Evolutionary conservation across 2,113 vertebrate species (phyloP), one percentile per base, ranked within the genome.

Genomic region (Spilogale gracilis): DNA sequence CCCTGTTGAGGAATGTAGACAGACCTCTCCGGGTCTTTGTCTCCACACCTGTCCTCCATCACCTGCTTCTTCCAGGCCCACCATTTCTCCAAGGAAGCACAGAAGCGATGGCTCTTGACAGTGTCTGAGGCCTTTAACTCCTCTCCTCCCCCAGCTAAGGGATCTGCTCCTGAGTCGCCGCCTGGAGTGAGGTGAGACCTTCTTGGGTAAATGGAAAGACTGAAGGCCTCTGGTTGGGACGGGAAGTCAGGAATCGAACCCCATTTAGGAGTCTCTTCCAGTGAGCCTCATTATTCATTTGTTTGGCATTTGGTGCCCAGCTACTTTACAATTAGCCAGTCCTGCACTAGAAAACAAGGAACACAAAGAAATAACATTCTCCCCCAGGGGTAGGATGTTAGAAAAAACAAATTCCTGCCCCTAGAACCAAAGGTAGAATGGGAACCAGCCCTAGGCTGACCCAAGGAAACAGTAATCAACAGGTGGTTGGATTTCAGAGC

Each of bases 331-430:
- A 58, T 67, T 25, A 63, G 50, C 1, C 52, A 52, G 23, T 0
- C 58, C 58, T 81, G 18, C 32, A 7, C 20, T 92, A 67, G 85
- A 84, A 93, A 91, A 38, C 60, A 23, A 92, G 45, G 58, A 81
- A 81, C 50, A 79, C 43, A 56, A 79, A 96, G 65, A 86, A 95
- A 78, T 93, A 67, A 67, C 50, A 78, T 67, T 89, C 38, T 93
- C 8, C 67, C 23, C 60, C 45, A 74, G 38, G 58, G 2, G 4
- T 87, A 45, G 73, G 60, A 86, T 52, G 27, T 82, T 30, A 86
- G 43, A 71, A 82, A 86, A 86, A 56, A 48, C 45, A 81, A 91
- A 92, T 61, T 38, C 21, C 16, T 89, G 81, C 12, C 21, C n/a
- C 21, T 1, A 11, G 48, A 89, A 89, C 52, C 38, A 21, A 69